Base-by-base conservation (phyloP, 2,113 vertebrate species). In the Channa maculata region DNA sequence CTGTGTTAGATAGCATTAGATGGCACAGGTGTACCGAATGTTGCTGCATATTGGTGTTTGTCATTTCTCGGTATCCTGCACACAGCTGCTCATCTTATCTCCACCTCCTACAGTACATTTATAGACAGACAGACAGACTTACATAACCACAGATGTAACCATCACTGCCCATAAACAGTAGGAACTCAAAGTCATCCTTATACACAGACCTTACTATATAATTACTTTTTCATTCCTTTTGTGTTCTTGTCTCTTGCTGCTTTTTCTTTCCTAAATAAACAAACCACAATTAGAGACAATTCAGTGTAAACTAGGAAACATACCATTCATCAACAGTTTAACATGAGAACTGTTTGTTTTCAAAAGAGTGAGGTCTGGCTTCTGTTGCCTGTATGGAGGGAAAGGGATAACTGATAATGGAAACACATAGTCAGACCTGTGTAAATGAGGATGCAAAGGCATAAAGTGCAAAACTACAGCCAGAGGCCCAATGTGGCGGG, bases 371-470 rank as follows among this genome's bases (percentile, higher is more conserved):
- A 62, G 11, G 36, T 51, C 15, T 34, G 10, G 33, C 38, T 71
- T 51, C 62, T 2, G 4, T 14, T 50, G 3, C 15, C 10, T 49
- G 49, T 55, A 43, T 46, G 45, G 8, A 46, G 10, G 10, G 24
- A 54, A 36, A 66, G 44, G 44, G 55, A 36, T 50, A 34, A 67
- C 14, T 33, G 52, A 6, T 14, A 50, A 3, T 62, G 50, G 24
- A 10, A 63, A n/a, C 66, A 41, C 58, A 39, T 10, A 43, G 49
- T 58, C 36, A 58, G 62, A 67, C 45, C 8, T 48, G 44, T 71
- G 37, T 44, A 55, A 66, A 67, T 37, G 41, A 64, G 14, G 45
- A 59, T 15, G 36, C 33, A 39, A 51, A 78, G 43, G n/a, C 34
- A 63, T 33, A 64, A 65, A 39, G 13, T 7, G 46, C 6, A n/a